phyloP scores from a whole-genome alignment of 35 echinoderm and acorn worm species.

The Stichopus chloronotus region DNA sequence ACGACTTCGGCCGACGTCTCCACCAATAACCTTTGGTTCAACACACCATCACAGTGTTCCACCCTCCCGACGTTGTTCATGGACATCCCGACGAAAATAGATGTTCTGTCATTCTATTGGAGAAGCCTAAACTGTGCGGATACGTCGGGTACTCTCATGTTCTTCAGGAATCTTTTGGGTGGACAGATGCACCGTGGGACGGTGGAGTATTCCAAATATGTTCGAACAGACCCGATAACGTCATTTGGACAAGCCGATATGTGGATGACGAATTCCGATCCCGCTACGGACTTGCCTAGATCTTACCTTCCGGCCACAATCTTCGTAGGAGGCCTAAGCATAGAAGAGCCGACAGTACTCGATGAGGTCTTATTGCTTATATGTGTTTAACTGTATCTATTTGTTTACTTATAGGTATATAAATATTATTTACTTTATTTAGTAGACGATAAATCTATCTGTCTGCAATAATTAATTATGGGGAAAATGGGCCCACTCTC shows the following conservation, averaged over 20 bases:
- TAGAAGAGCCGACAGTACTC: background rate
- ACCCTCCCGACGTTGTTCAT: constrained; percentile 7
- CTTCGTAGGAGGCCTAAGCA: constrained; percentile 34
- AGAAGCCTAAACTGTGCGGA: background rate
- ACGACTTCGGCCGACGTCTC: constrained; percentile 32
- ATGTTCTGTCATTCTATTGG: constrained; percentile 19
- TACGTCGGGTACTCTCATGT: background rate
- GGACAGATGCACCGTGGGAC: background rate
- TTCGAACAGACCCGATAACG: background rate
- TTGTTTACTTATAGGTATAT: background rate
- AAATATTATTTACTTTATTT: background rate
- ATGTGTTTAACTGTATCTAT: background rate
- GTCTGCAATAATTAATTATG: too few species aligned
- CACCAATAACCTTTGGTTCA: background rate
- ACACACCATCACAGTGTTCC: background rate
- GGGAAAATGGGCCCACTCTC: too few species aligned
- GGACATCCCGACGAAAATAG: background rate
- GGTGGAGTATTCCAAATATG: background rate
- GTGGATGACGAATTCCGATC: constrained; percentile 44
- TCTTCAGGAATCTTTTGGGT: background rate
- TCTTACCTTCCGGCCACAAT: constrained; percentile 28
- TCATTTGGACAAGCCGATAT: constrained; percentile 38
- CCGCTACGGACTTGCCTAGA: constrained; percentile 16
- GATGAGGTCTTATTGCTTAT: background rate
- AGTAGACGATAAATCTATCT: background rate